phyloP scores from a whole-genome alignment of 2,113 vertebrate genomes.

The Nannobrachium achirus region DNA sequence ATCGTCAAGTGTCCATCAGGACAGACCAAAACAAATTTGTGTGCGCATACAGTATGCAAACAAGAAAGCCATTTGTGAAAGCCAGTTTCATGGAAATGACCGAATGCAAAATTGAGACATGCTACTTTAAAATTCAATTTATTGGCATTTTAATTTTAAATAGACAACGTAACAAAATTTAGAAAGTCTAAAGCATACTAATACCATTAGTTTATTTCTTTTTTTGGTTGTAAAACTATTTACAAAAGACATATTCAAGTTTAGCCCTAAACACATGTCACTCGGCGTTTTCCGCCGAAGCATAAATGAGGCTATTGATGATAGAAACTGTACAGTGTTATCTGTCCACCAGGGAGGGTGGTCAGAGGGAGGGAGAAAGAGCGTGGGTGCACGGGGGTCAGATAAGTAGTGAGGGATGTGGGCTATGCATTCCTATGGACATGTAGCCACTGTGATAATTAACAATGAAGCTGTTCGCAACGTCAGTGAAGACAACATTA shows the following conservation, averaged over 20 bases:
- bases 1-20: not conserved
- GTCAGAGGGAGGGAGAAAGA: constrained; percentile 22
- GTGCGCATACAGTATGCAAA: not conserved
- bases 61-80: too few relatives aligned
- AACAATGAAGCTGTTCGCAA: constrained; percentile 57
- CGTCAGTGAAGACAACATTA: constrained; percentile 74
- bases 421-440: constrained; percentile 13
- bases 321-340: constrained; percentile 78
- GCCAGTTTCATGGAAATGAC: not conserved
- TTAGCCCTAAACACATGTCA: constrained; percentile 7
- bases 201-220: constrained; percentile 68
- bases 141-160: constrained; percentile 78
- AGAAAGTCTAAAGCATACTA: constrained; percentile 67
- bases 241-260: constrained; percentile 78
- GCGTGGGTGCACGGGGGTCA: constrained; percentile 27
- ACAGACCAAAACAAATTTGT: not conserved
- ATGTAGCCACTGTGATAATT: constrained; percentile 43
- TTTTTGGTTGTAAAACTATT: constrained; percentile 78
- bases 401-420: constrained; percentile 36
- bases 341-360: constrained; percentile 62
- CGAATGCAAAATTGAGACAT: not conserved
- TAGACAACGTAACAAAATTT: constrained; percentile 71
- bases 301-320: constrained; percentile 7
- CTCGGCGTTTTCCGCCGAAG: too few relatives aligned
- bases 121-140: constrained; percentile 73